A percentile compares a stretch with the other conserved stretches of the same genome.
phyloP scores from a whole-genome alignment of 2,888 invertebrate species.

The Synergus gifuensis region DNA sequence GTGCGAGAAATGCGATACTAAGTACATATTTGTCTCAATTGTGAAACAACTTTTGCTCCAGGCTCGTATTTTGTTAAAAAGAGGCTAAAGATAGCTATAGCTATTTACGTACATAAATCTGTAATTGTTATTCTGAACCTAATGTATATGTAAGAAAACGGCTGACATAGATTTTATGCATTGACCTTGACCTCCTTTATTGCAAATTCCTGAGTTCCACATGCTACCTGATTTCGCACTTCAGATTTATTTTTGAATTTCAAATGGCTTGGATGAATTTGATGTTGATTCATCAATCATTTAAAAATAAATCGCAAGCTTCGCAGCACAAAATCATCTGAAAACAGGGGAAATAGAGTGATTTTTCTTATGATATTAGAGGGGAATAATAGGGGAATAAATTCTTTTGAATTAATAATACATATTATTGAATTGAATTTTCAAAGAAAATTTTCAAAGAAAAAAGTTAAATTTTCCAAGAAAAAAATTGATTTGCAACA shows the following conservation, averaged over 20 bases:
- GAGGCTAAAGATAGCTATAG: not conserved
- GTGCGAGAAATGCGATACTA: not conserved
- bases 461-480: no score
- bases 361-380: no score
- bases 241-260: not conserved
- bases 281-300: not conserved
- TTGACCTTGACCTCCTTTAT: slow-evolving; percentile 20
- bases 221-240: not conserved
- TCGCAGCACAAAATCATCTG: no score
- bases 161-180: not conserved
- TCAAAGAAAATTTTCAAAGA: no score
- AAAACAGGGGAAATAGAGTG: no score
- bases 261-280: not conserved
- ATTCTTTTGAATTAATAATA: no score
- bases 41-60: not conserved
- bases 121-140: slow-evolving; percentile 15
- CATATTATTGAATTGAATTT: no score
- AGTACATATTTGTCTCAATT: not conserved
- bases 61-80: not conserved
- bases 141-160: not conserved
- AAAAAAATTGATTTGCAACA: not conserved
- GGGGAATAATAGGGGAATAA: no score
- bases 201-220: not conserved
- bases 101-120: not conserved
- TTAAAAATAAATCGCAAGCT: not conserved